Conservation (phyloP, 2,113 vertebrate genomes). For the Periophthalmus modestus region DNA sequence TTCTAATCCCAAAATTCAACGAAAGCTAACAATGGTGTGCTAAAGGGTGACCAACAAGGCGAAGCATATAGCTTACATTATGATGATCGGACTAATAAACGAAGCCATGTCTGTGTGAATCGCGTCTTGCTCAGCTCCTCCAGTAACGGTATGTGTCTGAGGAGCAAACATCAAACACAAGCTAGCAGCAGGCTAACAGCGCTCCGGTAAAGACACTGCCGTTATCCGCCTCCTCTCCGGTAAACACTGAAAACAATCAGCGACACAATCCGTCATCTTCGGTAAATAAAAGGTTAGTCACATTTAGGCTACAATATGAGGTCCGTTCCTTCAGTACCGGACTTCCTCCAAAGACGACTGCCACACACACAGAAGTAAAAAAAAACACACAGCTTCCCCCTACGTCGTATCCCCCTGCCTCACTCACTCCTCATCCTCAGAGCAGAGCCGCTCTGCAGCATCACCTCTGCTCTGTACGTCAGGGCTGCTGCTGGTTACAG, state of each 20-base stretch:
- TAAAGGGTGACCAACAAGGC: not conserved
- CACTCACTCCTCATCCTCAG: constrained; percentile 24
- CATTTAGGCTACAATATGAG: not conserved
- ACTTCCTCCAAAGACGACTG: constrained; percentile 54
- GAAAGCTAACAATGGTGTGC: constrained; percentile 24
- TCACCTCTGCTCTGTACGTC: constrained; percentile 23
- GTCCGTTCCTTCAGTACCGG: constrained; percentile 28
- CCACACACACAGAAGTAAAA: constrained; percentile 37
- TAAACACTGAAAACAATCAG: not conserved
- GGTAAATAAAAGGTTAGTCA: not conserved
- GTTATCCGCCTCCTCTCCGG: constrained; percentile 19
- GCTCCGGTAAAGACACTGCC: constrained; percentile 20
- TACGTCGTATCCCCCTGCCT: constrained; percentile 5
- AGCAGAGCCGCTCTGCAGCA: constrained; percentile 28
- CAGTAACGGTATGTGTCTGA: constrained; percentile 3
- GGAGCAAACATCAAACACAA: constrained; percentile 17
- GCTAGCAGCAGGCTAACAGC: constrained; percentile 56
- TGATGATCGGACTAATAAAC: not conserved
- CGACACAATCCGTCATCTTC: not conserved
- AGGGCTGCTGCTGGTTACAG: not conserved
- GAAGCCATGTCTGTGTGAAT: not conserved
- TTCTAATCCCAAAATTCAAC: constrained; percentile 25
- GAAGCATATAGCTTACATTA: not conserved
- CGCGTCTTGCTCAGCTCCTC: not conserved
- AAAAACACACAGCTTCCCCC: constrained; percentile 10